Evolutionary conservation across 2,888 invertebrate genomes (phyloP).

Genomic region (Copidosoma aretas): DNA sequence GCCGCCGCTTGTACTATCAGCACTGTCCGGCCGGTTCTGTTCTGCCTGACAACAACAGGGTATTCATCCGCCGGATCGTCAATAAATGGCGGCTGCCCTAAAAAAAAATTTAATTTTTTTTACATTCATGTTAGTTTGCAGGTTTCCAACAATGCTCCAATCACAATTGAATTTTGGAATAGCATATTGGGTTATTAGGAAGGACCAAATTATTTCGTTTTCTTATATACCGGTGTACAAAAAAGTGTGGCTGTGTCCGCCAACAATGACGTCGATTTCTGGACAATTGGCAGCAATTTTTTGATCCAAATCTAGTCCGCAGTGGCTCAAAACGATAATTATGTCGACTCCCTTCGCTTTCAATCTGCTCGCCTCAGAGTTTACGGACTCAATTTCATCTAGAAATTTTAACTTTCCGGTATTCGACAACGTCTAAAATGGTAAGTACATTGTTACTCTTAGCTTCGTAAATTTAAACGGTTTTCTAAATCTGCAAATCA

Average conservation of each 20-base stretch:
- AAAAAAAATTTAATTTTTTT: constrained; percentile 4
- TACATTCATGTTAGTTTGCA: constrained; percentile 1
- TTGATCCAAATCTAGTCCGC: constrained; percentile 75
- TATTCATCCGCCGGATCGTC: constrained; percentile 69
- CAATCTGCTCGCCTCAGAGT: constrained; percentile 71
- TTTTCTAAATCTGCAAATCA: background rate
- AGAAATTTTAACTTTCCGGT: constrained; percentile 73
- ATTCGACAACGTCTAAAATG: constrained; percentile 27
- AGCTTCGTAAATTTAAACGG: background rate
- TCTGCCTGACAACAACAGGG: constrained; percentile 73
- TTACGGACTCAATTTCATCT: constrained; percentile 73
- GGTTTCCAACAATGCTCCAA: too few relatives aligned
- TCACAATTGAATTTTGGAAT: too few relatives aligned
- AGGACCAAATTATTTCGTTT: background rate
- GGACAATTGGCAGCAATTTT: constrained; percentile 71
- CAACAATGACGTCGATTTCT: constrained; percentile 81
- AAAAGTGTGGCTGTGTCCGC: constrained; percentile 83
- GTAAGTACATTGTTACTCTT: background rate
- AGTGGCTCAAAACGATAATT: constrained; percentile 82
- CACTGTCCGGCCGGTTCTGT: constrained; percentile 66
- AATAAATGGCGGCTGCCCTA: constrained; percentile 50
- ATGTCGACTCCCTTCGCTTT: constrained; percentile 72
- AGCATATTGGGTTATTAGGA: background rate
- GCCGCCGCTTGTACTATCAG: constrained; percentile 78
- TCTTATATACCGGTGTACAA: constrained; percentile 67